Evolutionary conservation across 1,140 invertebrate species (phyloP).

Genomic region (Saccostrea glomerata): DNA sequence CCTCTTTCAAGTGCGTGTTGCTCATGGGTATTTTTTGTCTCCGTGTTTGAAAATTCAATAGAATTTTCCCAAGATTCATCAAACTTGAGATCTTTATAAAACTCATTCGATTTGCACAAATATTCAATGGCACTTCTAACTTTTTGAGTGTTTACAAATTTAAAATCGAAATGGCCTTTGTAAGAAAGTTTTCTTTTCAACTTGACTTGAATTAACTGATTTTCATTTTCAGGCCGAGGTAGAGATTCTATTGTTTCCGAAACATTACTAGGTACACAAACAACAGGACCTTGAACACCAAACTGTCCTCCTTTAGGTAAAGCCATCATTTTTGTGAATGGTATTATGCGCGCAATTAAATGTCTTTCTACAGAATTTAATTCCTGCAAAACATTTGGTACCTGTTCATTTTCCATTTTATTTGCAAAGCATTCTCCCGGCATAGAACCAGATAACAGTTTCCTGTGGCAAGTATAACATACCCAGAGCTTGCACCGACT

Average conservation of each 20-base stretch:
- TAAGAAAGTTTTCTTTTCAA: constrained; percentile 46
- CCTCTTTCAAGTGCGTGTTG: too few species aligned
- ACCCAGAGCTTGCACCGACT: constrained; percentile 29
- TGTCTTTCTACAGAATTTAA: constrained; percentile 43
- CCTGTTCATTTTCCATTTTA: not conserved
- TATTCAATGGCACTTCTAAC: constrained; percentile 31
- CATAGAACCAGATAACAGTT: constrained; percentile 23
- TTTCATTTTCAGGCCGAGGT: constrained; percentile 2
- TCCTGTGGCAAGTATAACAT: constrained; percentile 50
- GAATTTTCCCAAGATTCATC: constrained; percentile 10
- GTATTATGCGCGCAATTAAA: constrained; percentile 13
- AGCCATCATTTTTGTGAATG: constrained; percentile 47
- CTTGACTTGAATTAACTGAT: constrained; percentile 35
- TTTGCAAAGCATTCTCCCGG: constrained; percentile 44
- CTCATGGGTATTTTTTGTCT: not conserved
- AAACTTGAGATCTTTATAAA: constrained; percentile 12
- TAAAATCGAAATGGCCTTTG: constrained; percentile 38
- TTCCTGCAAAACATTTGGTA: constrained; percentile 2
- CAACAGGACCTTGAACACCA: constrained; percentile 42
- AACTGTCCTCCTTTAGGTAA: constrained; percentile 50
- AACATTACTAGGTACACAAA: constrained; percentile 8
- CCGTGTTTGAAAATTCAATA: not conserved
- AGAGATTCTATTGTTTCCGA: not conserved
- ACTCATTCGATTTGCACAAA: constrained; percentile 8
- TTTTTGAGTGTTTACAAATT: constrained; percentile 40